Percentiles rank a stretch among this genome's conserved stretches.
These are phyloP conservation scores for Rhagologus leucostigma DNA, from an alignment of 2,113 vertebrate genomes.

Conservation along the genomic window DNA sequence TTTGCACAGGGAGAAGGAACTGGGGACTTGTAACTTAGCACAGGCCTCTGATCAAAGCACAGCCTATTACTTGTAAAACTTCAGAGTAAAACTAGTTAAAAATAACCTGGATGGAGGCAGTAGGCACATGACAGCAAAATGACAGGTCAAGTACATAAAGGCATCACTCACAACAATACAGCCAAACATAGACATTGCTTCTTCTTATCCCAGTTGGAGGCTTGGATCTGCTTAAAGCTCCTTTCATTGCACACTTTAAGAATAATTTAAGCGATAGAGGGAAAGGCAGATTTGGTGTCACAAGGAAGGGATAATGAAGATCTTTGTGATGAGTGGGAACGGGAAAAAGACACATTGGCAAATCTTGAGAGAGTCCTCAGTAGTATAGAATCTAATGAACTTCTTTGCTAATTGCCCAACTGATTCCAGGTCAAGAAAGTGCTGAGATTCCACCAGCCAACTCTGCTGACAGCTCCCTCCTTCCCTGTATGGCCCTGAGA, in stretches of 20 bases:
- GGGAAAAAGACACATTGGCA: background rate
- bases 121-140: background rate
- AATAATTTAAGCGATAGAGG: background rate
- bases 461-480: background rate
- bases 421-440: slow-evolving; percentile 1
- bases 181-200: background rate
- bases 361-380: background rate
- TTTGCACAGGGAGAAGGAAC: slow-evolving; percentile 5
- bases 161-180: background rate
- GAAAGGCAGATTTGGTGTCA: background rate
- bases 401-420: background rate
- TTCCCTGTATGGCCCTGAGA: background rate
- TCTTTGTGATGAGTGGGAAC: background rate
- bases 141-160: background rate
- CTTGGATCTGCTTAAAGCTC: background rate
- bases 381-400: background rate
- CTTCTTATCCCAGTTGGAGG: background rate
- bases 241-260: background rate
- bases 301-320: background rate
- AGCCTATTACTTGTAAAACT: slow-evolving; percentile 31
- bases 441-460: background rate
- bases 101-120: slow-evolving; percentile 34
- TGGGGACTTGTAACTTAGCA: slow-evolving; percentile 22
- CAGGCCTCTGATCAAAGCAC: slow-evolving; percentile 50
- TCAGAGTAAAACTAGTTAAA: slow-evolving; percentile 32